Base-by-base conservation (phyloP, 2,113 vertebrate species). In the Catagonus wagneri region DNA sequence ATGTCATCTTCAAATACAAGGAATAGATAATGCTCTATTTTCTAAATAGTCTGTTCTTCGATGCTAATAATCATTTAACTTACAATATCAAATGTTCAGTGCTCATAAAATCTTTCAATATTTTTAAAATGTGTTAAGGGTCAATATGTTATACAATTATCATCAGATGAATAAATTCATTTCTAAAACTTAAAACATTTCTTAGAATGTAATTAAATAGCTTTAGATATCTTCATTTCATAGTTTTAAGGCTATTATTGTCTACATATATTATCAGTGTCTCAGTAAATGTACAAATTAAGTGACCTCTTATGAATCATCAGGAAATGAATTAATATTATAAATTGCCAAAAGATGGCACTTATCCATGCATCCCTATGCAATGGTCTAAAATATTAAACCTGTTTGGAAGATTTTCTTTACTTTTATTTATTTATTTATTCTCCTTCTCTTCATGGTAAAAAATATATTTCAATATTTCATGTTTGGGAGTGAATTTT, bases 291-390 rank as follows among this genome's bases (percentile, higher is more conserved):
- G 25, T 78, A 90, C 68, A 96, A 88, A 91, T 89, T 92, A 93
- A 75, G 29, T 90, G 66, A 69, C 74, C 50, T 85, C 8, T 91
- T 86, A 81, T 58, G 94, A 96, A 68, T 94, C 76, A 88, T 74
- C 25, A 90, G 25, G 68, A 13, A 83, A 90, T 78, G 87, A 94
- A 85, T 89, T 95, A 76, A 87, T 95, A 95, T 97, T 23, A 94
- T 84, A 85, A 92, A 95, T 44, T 96, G 25, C 76, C 76, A 83
- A 94, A 95, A 96, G 81, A 91, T 96, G 93, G 34, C 90, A 96
- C 93, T 44, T 89, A 83, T 92, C 75, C 54, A 93, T 72, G 17
- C 3, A 23, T 78, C 15, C 25, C 39, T 84, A 52, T 72, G 20
- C 2, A 84, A 56, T 71, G 68, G 9, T 61, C 20, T 88, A 89